Evolutionary conservation across 2,113 vertebrate genomes (phyloP).

Genomic region (Scartelaos histophorus): DNA sequence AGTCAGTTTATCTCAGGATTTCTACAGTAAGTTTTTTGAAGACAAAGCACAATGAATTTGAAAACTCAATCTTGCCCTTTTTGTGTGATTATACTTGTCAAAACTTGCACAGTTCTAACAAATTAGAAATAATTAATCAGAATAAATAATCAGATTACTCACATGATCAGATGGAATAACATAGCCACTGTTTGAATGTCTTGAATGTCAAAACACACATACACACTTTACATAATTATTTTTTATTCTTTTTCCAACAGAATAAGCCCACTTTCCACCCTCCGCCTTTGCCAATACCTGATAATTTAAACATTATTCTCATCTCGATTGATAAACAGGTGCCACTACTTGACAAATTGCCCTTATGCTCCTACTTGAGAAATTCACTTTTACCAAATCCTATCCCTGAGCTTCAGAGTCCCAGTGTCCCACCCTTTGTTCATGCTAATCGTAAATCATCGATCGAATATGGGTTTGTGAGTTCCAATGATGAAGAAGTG

Average conservation of each 20-base stretch:
- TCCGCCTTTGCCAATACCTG: not conserved
- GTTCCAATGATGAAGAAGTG: not conserved
- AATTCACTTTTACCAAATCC: not conserved
- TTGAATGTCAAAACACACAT: not conserved
- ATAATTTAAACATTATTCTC: not conserved
- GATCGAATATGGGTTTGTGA: conserved; percentile 38
- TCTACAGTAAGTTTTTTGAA: too few relatives aligned
- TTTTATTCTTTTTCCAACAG: conserved; percentile 25
- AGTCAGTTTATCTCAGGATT: too few relatives aligned
- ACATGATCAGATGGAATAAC: too few relatives aligned
- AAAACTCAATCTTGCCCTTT: too few relatives aligned
- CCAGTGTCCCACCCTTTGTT: fast-evolving
- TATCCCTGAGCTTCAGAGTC: not conserved
- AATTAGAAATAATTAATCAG: too few relatives aligned
- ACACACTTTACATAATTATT: not conserved
- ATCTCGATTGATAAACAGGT: not conserved
- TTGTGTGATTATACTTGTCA: too few relatives aligned
- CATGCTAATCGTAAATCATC: not conserved
- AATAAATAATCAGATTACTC: too few relatives aligned
- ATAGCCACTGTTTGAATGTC: not conserved
- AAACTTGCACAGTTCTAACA: too few relatives aligned
- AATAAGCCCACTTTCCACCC: not conserved
- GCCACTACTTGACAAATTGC: fast-evolving
- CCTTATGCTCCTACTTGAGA: not conserved
- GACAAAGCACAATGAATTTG: too few relatives aligned